Evolutionary conservation across 2,797 vertebrate species (phyloP).

Genomic region (Nyctibius grandis): DNA sequence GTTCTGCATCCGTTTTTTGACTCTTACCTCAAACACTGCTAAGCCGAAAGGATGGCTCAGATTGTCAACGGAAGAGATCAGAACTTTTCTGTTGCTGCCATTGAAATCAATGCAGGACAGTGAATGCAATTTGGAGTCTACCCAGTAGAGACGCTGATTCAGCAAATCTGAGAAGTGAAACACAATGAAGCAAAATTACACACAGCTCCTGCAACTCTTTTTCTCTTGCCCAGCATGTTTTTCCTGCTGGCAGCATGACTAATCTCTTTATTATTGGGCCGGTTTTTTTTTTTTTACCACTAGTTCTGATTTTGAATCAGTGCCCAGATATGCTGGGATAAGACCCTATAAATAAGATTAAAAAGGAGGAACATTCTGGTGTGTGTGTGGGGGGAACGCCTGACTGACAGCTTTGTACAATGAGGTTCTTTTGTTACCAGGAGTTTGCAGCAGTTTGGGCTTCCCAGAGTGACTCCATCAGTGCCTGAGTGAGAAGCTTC

Average conservation of each 20-base stretch:
- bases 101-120: slow-evolving; percentile 94
- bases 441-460: neutral
- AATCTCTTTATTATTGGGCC: slow-evolving; percentile 47
- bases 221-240: slow-evolving; percentile 38
- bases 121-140: slow-evolving; percentile 96
- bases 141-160: slow-evolving; percentile 96
- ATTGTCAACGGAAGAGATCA: slow-evolving; percentile 87
- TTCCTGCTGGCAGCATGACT: slow-evolving; percentile 53
- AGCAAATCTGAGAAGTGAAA: slow-evolving; percentile 84
- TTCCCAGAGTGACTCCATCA: neutral
- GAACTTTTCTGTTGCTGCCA: slow-evolving; percentile 90
- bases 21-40: slow-evolving; percentile 93
- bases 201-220: neutral
- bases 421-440: neutral
- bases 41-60: slow-evolving; percentile 94
- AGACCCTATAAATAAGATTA: slow-evolving; percentile 32
- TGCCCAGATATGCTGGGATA: slow-evolving; percentile 44
- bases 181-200: slow-evolving; percentile 48
- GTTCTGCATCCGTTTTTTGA: neutral
- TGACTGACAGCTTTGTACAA: neutral
- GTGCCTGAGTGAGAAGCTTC: neutral
- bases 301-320: slow-evolving; percentile 14
- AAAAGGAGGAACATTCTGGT: slow-evolving; percentile 14
- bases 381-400: neutral
- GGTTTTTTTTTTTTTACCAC: neutral